Conservation (phyloP, 2,888 invertebrate species). For the Rhogogaster chlorosoma region DNA sequence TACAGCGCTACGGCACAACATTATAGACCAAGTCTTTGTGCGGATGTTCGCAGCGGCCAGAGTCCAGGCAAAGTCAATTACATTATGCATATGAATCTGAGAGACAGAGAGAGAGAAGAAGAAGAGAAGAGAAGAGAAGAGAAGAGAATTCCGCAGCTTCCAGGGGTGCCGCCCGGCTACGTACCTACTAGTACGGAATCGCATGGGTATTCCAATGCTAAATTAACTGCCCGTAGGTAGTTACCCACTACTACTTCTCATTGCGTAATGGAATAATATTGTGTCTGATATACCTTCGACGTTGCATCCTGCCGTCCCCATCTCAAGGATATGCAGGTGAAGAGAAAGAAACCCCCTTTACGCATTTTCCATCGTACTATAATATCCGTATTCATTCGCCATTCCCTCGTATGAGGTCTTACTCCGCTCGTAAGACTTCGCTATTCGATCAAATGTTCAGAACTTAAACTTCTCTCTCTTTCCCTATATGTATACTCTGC, state of each 20-base stretch:
- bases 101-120: not conserved
- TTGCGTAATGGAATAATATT: conserved; percentile 70
- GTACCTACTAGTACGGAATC: not conserved
- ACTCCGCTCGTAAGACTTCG: not conserved
- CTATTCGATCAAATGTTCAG: not conserved
- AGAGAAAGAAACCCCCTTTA: not conserved
- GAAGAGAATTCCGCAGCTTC: conserved; percentile 73
- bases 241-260: not conserved
- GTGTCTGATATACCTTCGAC: not conserved
- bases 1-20: not conserved
- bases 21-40: conserved; percentile 8
- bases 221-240: conserved; percentile 72
- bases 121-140: conserved; percentile 59
- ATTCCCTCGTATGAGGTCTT: not conserved
- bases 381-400: not conserved
- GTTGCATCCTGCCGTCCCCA: not conserved
- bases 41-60: not conserved
- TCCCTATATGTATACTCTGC: too few relatives aligned
- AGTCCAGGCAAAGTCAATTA: conserved; percentile 71
- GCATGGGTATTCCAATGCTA: conserved; percentile 68
- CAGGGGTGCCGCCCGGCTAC: conserved; percentile 53
- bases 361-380: not conserved
- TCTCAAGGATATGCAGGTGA: not conserved
- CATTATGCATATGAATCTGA: conserved; percentile 75
- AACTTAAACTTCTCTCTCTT: not conserved